A percentile compares a stretch with the other conserved stretches of the same genome.
phyloP scores from a whole-genome alignment of 2,797 vertebrate species.

The Crypturellus tataupa region DNA sequence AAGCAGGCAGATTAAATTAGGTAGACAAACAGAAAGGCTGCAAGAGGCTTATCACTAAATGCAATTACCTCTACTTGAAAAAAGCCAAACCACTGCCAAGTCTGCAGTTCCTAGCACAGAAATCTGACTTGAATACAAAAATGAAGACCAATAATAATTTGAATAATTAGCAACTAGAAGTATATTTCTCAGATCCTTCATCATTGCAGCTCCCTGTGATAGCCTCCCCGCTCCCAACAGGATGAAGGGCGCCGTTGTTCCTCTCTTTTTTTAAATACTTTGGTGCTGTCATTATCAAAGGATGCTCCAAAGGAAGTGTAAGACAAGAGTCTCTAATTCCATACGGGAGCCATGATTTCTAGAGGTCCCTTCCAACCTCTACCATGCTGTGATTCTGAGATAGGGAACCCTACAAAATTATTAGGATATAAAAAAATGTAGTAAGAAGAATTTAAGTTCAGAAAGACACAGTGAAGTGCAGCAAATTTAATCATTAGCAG shows the following conservation, averaged over 20 bases:
- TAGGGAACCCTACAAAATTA: not conserved
- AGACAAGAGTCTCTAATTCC: not conserved
- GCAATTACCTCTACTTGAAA: conserved; percentile 23
- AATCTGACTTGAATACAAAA: conserved; percentile 26
- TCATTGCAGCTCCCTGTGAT: not conserved
- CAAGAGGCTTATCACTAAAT: conserved; percentile 15
- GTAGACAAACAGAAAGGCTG: conserved; percentile 11
- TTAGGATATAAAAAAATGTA: fast-evolving
- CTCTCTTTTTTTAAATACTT: not conserved
- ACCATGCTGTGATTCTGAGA: no score
- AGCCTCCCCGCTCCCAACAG: not conserved
- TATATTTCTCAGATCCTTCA: not conserved
- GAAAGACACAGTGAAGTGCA: not conserved
- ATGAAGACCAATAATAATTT: not conserved
- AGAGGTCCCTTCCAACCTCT: no score
- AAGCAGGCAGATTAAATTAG: conserved; percentile 19
- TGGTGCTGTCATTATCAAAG: not conserved
- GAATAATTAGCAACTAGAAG: not conserved
- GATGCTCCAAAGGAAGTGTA: not conserved
- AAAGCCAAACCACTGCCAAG: conserved; percentile 1
- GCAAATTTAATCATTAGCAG: not conserved
- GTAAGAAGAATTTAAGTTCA: not conserved
- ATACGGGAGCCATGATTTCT: not conserved
- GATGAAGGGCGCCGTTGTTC: not conserved
- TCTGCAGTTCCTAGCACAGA: not conserved